These are phyloP conservation scores for Hypercompe scribonia DNA, from an alignment of 2,888 invertebrate species.

Conservation along the genomic window DNA sequence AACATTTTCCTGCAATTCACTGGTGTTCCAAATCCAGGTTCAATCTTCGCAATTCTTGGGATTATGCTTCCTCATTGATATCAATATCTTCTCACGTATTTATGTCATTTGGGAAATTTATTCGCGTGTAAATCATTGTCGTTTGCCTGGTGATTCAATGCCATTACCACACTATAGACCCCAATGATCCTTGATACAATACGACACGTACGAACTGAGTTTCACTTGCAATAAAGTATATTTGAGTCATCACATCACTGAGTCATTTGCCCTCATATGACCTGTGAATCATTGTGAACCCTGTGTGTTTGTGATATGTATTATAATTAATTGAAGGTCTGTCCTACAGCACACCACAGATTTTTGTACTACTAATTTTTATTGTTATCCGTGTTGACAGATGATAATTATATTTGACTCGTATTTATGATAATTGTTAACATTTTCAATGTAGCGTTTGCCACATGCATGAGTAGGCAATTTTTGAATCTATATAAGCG, in stretches of 20 bases:
- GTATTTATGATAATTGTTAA: background rate
- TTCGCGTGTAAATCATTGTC: conserved; percentile 28
- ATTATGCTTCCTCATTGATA: conserved; percentile 32
- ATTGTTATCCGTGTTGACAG: conserved; percentile 12
- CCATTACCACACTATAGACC: conserved; percentile 46
- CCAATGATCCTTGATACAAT: conserved; percentile 37
- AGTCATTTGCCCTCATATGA: conserved; percentile 49
- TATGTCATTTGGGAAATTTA: conserved; percentile 15
- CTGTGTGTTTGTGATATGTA: conserved; percentile 38
- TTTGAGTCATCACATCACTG: conserved; percentile 63
- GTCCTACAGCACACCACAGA: conserved; percentile 5
- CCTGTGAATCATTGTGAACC: conserved; percentile 54
- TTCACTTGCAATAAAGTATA: conserved; percentile 54
- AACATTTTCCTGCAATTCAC: background rate
- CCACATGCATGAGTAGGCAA: background rate
- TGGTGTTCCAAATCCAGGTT: background rate
- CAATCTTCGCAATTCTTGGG: background rate
- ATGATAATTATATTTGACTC: background rate
- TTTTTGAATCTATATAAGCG: background rate
- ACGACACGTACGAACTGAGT: conserved; percentile 31
- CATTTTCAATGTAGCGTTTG: background rate
- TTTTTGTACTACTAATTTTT: conserved; percentile 3
- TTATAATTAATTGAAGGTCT: conserved; percentile 34
- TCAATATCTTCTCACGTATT: conserved; percentile 11
- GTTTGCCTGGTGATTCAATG: conserved; percentile 50